phyloP scores from a whole-genome alignment of 2,797 vertebrate species.

The Catharus ustulatus region DNA sequence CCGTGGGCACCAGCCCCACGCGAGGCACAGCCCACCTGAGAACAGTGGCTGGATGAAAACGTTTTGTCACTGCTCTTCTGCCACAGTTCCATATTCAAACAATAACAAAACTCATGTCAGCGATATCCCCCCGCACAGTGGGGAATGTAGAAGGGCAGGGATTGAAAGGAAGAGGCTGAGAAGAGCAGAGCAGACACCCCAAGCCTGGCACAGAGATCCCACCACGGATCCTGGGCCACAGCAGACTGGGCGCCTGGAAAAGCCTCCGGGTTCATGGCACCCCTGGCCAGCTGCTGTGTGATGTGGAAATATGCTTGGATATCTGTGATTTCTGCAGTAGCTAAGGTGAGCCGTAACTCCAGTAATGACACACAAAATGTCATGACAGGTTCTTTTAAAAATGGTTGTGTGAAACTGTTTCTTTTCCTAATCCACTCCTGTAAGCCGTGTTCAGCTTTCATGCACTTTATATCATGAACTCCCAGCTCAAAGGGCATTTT shows the following conservation, averaged over 20 bases:
- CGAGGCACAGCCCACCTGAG: accelerated
- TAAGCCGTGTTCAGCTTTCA: not conserved
- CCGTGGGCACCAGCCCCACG: accelerated
- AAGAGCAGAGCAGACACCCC: accelerated
- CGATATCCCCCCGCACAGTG: accelerated
- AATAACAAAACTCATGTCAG: not conserved
- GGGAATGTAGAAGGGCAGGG: not conserved
- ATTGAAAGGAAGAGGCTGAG: not conserved
- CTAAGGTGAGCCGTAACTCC: not conserved
- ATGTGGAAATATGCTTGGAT: accelerated
- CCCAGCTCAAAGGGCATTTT: not conserved
- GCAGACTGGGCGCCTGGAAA: too few species aligned
- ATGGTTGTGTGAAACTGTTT: not conserved
- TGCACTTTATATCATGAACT: not conserved
- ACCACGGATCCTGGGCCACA: accelerated
- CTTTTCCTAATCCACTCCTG: not conserved
- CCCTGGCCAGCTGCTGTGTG: accelerated
- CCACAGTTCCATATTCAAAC: not conserved
- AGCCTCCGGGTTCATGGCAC: accelerated
- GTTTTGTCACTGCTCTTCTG: too few species aligned
- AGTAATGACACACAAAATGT: not conserved
- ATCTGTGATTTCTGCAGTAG: not conserved
- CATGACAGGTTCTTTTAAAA: not conserved
- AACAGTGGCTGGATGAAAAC: accelerated
- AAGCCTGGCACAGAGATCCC: not conserved